Conservation (phyloP, 2,797 vertebrate species). For the Taeniopygia guttata region DNA sequence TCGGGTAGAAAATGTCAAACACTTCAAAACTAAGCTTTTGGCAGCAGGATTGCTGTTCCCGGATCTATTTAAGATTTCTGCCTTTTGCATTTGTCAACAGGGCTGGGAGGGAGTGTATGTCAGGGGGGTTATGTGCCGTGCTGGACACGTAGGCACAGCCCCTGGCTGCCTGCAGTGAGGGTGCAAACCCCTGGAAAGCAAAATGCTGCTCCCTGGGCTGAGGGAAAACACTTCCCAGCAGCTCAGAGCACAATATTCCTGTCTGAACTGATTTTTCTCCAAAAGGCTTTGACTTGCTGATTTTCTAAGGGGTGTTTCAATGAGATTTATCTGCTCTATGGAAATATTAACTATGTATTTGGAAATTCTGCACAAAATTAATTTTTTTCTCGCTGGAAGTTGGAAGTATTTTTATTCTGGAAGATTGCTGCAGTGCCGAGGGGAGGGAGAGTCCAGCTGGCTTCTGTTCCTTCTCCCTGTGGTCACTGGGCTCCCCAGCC, state of each 20-base stretch:
- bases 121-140: neutral
- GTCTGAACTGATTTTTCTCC: neutral
- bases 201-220: neutral
- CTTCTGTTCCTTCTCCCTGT: neutral
- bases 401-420: neutral
- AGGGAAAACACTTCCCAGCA: neutral
- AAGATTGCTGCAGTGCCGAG: neutral
- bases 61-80: constrained; percentile 46
- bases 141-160: neutral
- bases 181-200: neutral
- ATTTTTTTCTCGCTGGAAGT: neutral
- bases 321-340: neutral
- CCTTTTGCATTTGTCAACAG: constrained; percentile 44
- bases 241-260: neutral
- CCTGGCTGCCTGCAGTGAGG: neutral
- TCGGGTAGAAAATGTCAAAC: constrained; percentile 54
- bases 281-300: neutral
- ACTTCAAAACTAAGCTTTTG: constrained; percentile 59
- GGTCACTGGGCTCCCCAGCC: neutral
- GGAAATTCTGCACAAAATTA: neutral
- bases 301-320: neutral
- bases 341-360: neutral
- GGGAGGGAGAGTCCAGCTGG: neutral
- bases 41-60: constrained; percentile 42
- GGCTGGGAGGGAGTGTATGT: neutral